phyloP scores from a whole-genome alignment of 1,140 invertebrate species.

The Papilio aristodemus region DNA sequence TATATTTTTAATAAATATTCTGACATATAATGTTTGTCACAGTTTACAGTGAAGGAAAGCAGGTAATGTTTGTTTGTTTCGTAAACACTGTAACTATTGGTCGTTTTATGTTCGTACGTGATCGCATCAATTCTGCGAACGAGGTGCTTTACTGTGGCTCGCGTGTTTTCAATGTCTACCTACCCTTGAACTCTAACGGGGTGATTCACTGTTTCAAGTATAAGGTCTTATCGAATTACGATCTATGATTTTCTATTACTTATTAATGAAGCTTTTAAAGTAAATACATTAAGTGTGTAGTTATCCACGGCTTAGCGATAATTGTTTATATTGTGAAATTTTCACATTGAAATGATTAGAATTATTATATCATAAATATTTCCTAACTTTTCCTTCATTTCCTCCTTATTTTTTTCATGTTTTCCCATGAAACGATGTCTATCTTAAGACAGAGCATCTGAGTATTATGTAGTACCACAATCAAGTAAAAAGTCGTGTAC shows the following conservation, averaged over 20 bases:
- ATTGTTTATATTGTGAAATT: too few relatives aligned
- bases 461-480: too few relatives aligned
- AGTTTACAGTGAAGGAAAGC: neutral
- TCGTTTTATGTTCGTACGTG: slow-evolving; percentile 24
- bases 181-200: slow-evolving; percentile 23
- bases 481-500: too few relatives aligned
- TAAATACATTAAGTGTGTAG: too few relatives aligned
- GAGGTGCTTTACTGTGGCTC: neutral
- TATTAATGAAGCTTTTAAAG: neutral
- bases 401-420: too few relatives aligned
- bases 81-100: slow-evolving; percentile 10
- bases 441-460: too few relatives aligned
- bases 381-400: too few relatives aligned
- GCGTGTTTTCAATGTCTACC: neutral
- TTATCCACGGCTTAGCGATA: too few relatives aligned
- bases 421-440: too few relatives aligned
- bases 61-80: neutral
- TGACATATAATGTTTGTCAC: neutral
- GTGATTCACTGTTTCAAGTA: slow-evolving; percentile 21
- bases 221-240: neutral
- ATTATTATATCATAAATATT: too few relatives aligned
- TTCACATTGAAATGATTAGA: too few relatives aligned
- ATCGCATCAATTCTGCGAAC: slow-evolving; percentile 19
- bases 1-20: neutral
- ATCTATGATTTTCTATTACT: neutral